These are phyloP conservation scores for Drosophila mimetica DNA, from an alignment of 2,888 invertebrate species.

Conservation along the genomic window DNA sequence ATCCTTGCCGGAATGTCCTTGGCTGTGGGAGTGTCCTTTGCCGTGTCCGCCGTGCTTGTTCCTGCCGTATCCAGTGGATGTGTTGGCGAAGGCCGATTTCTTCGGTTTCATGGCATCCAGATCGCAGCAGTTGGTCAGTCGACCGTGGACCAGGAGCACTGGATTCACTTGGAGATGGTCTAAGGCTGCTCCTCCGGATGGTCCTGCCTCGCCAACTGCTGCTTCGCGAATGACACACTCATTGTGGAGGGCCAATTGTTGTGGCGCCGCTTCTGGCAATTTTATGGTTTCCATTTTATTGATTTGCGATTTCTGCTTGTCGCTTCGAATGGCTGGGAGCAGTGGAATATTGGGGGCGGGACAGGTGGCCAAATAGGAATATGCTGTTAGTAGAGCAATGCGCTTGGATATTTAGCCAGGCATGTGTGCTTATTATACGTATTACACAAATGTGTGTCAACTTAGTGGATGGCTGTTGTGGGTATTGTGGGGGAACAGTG, in stretches of 20 bases:
- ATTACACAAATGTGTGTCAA: slow-evolving; percentile 29
- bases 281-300: slow-evolving; percentile 74
- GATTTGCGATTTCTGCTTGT: slow-evolving; percentile 62
- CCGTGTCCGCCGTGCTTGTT: slow-evolving; percentile 62
- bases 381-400: slow-evolving; percentile 65
- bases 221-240: slow-evolving; percentile 48
- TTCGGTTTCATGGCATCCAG: slow-evolving; percentile 78
- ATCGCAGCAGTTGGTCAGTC: slow-evolving; percentile 1
- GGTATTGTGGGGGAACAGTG: slow-evolving; percentile 17
- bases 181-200: neutral
- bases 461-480: slow-evolving; percentile 26
- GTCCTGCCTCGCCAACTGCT: slow-evolving; percentile 44
- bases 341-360: slow-evolving; percentile 4
- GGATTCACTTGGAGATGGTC: neutral
- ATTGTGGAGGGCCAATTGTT: slow-evolving; percentile 22
- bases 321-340: slow-evolving; percentile 9
- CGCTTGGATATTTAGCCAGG: slow-evolving; percentile 54
- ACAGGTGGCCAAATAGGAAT: slow-evolving; percentile 39
- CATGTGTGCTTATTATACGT: slow-evolving; percentile 46
- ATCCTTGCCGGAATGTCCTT: slow-evolving; percentile 46
- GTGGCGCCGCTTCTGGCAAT: slow-evolving; percentile 46
- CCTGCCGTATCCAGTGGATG: slow-evolving; percentile 79
- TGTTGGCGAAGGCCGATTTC: slow-evolving; percentile 77
- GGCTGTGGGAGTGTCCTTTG: slow-evolving; percentile 46
- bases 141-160: neutral